Evolutionary conservation across 2,797 vertebrate genomes (phyloP), one percentile per base, ranked within the genome.

Genomic region (Trachurus trachurus): DNA sequence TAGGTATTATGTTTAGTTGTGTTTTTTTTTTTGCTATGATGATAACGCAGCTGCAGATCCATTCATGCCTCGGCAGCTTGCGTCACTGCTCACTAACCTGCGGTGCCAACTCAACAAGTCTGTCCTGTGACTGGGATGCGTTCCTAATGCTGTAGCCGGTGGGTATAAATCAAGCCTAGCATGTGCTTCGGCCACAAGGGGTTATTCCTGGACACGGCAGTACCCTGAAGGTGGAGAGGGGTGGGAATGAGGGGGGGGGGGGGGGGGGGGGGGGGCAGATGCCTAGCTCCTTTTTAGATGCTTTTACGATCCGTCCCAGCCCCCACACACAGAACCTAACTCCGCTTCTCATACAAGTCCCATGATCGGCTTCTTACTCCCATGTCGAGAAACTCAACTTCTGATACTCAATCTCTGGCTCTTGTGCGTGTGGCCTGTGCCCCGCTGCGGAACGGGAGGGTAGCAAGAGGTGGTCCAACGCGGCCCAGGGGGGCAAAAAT

Each of bases 191-290:
- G 75, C 70, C 85, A 71, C 87, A 71, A n/a, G 60, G 54, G 63
- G 88, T 92, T 95, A 96, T 96, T 96, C 87, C 87, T 91, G 88
- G 93, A 64, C 71, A 71, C 54, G 64, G 81, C 84, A 82, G 86
- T n/a, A 63, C 81, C 82, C 89, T 83, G 77, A 83, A 87, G 88
- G 78, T 83, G 76, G 76, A 68, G 49, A 54, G 52, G 76, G 56
- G 80, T 70, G 76, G 22, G 40, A 52, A 74, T 50, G 56, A 59
- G 29, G 66, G 47, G 2, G 54, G 1, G 13, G 1, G 15, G n/a
- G 17, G 1, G 7, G 16, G 45, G 9, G 6, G 16, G 15, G 6
- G 45, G 58, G 42, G 42, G 29, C 49, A 83, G 65, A 92, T 89
- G 85, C 87, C 85, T 83, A n/a, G n/a, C 81, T 91, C 87, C 87